Percentiles rank a stretch among this genome's conserved stretches.
Evolutionary conservation across 2,888 invertebrate genomes (phyloP).

Genomic region (Papilio protenor): DNA sequence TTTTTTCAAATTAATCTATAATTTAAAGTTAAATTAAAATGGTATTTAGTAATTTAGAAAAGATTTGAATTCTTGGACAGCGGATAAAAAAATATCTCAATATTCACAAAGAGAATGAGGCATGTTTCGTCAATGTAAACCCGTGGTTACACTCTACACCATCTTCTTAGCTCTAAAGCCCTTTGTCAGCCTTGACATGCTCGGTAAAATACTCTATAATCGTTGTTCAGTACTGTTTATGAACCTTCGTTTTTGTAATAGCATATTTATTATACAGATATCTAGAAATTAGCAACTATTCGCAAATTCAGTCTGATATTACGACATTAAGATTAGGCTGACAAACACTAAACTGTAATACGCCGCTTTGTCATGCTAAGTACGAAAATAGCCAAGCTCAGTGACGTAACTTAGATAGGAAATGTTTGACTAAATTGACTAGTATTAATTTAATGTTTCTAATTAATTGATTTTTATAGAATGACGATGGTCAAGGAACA

Average conservation of each 20-base stretch:
- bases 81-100: no score
- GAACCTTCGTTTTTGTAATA: neutral
- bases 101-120: no score
- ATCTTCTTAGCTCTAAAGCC: no score
- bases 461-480: neutral
- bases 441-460: neutral
- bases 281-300: slow-evolving; percentile 15
- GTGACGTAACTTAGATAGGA: neutral
- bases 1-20: no score
- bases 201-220: no score
- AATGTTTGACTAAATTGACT: neutral
- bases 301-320: neutral
- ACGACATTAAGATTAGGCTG: neutral
- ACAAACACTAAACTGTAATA: neutral
- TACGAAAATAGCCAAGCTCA: neutral
- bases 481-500: neutral
- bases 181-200: no score
- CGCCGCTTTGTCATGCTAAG: slow-evolving; percentile 13
- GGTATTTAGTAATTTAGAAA: no score
- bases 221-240: neutral
- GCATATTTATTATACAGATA: neutral
- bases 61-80: no score
- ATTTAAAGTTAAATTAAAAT: no score
- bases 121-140: no score
- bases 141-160: no score